Evolutionary conservation across 1,140 invertebrate species (phyloP), one percentile per base, ranked within the genome.

Genomic region (Tyrophagus putrescentiae): DNA sequence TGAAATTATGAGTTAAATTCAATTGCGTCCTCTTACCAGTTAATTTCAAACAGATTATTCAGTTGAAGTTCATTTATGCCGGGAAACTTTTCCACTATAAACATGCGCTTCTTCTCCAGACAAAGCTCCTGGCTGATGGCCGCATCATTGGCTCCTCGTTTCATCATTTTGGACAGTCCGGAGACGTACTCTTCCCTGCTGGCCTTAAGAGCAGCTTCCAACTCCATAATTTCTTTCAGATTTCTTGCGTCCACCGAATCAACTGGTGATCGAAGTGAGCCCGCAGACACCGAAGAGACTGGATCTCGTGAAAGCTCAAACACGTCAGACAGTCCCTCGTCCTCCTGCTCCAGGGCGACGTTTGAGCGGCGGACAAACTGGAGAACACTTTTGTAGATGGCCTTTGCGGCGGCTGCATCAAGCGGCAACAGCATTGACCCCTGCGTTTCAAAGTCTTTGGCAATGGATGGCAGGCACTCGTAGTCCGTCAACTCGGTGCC

Each of bases 201-300:
- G 2, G 25, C 28, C 3, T 32, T 13, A 2, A 54, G 11, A 18
- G 28, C 52, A 23, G 18, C 18, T 33, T 54, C 52, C 4, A 27
- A 11, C 39, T 54, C 27, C 52, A 54, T 54, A n/a, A 54, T 54
- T 54, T 54, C 52, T 18, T 16, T 27, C 13, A 54, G n/a, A 54
- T 6, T 7, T 39, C 21, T 7, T 18, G 13, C 45, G 7, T 13
- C 18, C 18, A 7, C 7, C 7, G 7, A 7, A 7, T 7, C 7
- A 7, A 7, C 23, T 21, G 45, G 31, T 48, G 45, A 48, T 7
- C 31, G 7, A 7, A 48, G 7, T 7, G n/a, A n/a, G n/a, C n/a
- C n/a, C n/a, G n/a, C n/a, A n/a, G n/a, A n/a, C n/a, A n/a, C n/a
- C n/a, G n/a, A n/a, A n/a, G n/a, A n/a, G n/a, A 21, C 6, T 21